Percentiles rank a stretch among this genome's conserved stretches.
phyloP scores from a whole-genome alignment of 2,113 vertebrate species.

The Galbula dea region DNA sequence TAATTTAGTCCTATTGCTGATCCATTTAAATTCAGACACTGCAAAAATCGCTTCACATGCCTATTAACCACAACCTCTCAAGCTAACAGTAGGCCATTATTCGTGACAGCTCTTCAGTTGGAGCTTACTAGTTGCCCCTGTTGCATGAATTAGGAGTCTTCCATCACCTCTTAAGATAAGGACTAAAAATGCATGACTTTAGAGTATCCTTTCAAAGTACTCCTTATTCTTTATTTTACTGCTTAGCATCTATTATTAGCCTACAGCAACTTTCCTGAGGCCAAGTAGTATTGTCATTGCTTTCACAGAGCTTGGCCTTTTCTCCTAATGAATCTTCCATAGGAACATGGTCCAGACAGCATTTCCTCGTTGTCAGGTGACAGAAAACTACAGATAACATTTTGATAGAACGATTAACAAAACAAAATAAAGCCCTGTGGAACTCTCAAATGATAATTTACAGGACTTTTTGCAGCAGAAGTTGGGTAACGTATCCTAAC shows the following conservation, averaged over 20 bases:
- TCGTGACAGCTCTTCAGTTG: not conserved
- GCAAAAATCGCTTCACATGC: not conserved
- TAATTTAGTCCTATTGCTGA: not conserved
- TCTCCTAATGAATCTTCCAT: not conserved
- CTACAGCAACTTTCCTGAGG: not conserved
- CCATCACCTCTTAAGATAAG: not conserved
- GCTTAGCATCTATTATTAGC: not conserved
- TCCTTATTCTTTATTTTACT: not conserved
- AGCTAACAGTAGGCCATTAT: not conserved
- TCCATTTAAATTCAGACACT: not conserved
- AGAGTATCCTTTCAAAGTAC: not conserved
- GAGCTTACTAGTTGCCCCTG: not conserved
- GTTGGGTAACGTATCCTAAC: not conserved
- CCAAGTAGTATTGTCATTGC: not conserved
- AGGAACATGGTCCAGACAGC: not conserved
- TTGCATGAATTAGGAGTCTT: not conserved
- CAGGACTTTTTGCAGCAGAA: not conserved
- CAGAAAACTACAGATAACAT: not conserved
- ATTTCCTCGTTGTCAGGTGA: not conserved
- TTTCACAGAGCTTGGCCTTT: not conserved
- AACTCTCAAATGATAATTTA: not conserved
- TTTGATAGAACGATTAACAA: not conserved
- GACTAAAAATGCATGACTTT: not conserved
- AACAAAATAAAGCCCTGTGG: not conserved
- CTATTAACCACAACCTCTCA: not conserved